phyloP scores from a whole-genome alignment of 2,888 invertebrate species.

The Monopis laevigella region DNA sequence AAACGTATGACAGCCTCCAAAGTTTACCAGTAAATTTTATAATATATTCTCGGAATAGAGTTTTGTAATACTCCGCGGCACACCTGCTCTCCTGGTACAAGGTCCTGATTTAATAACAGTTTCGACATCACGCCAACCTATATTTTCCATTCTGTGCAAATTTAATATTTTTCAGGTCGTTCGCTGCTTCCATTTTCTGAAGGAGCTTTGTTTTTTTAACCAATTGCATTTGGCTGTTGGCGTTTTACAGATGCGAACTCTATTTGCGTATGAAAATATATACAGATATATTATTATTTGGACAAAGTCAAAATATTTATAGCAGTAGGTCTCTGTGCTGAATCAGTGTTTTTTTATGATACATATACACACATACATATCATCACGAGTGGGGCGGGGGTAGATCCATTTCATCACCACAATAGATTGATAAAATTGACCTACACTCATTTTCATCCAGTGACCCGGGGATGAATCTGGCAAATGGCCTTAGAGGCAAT shows the following conservation, averaged over 20 bases:
- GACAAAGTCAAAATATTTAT: too few species aligned
- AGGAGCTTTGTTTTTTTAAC: not conserved
- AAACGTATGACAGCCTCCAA: not conserved
- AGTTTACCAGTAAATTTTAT: slow-evolving; percentile 4
- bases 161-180: slow-evolving; percentile 5
- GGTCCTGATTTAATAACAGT: slow-evolving; percentile 51
- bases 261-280: too few species aligned
- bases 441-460: too few species aligned
- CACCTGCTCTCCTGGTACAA: slow-evolving; percentile 36
- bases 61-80: slow-evolving; percentile 17
- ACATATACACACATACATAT: too few species aligned
- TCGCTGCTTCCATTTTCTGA: not conserved
- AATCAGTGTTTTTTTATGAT: too few species aligned
- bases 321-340: too few species aligned
- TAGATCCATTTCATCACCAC: too few species aligned
- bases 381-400: too few species aligned
- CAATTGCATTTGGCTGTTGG: not conserved
- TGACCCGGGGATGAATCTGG: too few species aligned
- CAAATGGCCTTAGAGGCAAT: too few species aligned
- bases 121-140: not conserved
- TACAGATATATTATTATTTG: too few species aligned
- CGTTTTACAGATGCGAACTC: not conserved
- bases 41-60: slow-evolving; percentile 4
- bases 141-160: not conserved
- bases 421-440: too few species aligned